phyloP scores from a whole-genome alignment of 2,888 invertebrate genomes.

The Tenthredo scrophulariae region DNA sequence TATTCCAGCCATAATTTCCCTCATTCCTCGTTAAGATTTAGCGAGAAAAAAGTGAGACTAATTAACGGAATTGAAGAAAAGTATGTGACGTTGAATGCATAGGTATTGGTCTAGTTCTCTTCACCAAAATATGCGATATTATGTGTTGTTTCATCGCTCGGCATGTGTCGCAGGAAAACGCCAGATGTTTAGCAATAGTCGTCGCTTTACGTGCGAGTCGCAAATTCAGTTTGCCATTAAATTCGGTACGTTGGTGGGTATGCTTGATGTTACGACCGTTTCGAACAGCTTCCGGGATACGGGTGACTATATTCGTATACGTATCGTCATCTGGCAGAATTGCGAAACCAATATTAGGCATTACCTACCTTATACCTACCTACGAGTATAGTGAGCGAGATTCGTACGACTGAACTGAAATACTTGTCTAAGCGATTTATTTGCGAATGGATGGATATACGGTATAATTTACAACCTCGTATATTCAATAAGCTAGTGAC shows the following conservation, averaged over 20 bases:
- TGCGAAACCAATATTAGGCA: constrained; percentile 19
- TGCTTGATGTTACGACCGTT: constrained; percentile 48
- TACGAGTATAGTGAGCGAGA: neutral
- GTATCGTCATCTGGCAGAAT: constrained; percentile 50
- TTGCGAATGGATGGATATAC: neutral
- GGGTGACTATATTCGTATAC: constrained; percentile 44
- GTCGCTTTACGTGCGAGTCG: constrained; percentile 42
- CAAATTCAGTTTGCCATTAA: constrained; percentile 52
- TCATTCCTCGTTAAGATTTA: neutral
- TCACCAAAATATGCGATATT: constrained; percentile 15
- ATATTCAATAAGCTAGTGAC: constrained; percentile 26
- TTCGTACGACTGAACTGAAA: neutral
- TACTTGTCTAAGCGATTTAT: neutral
- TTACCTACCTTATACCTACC: neutral
- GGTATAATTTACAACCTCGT: neutral
- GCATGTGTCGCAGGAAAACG: constrained; percentile 44
- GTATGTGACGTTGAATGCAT: neutral
- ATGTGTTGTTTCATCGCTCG: constrained; percentile 6
- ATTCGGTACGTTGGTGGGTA: constrained; percentile 18
- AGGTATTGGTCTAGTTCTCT: neutral
- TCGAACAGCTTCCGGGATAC: constrained; percentile 48
- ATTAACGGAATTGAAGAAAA: neutral
- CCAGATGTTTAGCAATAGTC: constrained; percentile 48
- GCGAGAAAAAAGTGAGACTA: neutral
- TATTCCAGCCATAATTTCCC: neutral